A percentile compares a stretch with the other conserved stretches of the same genome.
phyloP scores from a whole-genome alignment of 2,113 vertebrate genomes.

The Panurus biarmicus region DNA sequence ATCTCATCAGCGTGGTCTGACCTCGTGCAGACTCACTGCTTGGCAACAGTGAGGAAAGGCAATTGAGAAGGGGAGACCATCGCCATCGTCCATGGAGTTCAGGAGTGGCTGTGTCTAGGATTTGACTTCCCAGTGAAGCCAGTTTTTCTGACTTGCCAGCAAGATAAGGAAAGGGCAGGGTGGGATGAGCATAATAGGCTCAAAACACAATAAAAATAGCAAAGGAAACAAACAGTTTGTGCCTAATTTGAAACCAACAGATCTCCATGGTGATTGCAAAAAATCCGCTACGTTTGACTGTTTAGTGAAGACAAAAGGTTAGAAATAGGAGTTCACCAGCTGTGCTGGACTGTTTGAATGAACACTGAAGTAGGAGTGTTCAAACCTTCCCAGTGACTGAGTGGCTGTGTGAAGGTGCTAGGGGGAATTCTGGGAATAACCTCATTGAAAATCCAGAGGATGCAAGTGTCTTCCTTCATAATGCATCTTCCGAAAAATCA shows the following conservation, averaged over 20 bases:
- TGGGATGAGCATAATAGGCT: background rate
- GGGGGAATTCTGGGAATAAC: background rate
- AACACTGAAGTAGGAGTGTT: background rate
- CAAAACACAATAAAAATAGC: slow-evolving; percentile 35
- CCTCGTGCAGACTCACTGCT: background rate
- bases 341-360: background rate
- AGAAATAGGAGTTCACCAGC: background rate
- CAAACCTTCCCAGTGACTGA: background rate
- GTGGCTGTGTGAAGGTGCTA: background rate
- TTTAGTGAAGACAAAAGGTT: slow-evolving; percentile 9
- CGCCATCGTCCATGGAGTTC: fast-evolving
- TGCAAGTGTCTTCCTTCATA: background rate
- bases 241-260: slow-evolving; percentile 12
- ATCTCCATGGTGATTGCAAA: slow-evolving; percentile 46
- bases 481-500: background rate
- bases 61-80: background rate
- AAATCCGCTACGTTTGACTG: background rate
- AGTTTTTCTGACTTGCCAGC: background rate
- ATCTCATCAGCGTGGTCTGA: background rate
- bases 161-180: background rate
- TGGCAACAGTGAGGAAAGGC: background rate
- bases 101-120: background rate
- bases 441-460: background rate
- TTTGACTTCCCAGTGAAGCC: background rate
- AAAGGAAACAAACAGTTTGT: slow-evolving; percentile 43